Percentiles rank a stretch among this genome's conserved stretches.
phyloP scores from a whole-genome alignment of 92 coral and sea anemone species.

The Bergia sp. region DNA sequence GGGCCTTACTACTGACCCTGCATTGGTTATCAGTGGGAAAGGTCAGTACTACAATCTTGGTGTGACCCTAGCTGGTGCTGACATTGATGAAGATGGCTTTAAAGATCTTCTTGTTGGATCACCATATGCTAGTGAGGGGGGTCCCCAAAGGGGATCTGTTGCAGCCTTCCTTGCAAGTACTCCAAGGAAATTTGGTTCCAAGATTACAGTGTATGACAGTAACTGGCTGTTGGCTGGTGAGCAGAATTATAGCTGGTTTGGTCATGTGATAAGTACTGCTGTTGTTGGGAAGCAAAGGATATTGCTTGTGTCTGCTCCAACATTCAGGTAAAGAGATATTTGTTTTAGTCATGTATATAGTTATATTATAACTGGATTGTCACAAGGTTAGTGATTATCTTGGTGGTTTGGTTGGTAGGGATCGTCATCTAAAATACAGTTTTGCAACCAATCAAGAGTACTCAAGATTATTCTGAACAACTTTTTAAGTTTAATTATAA shows the following conservation, averaged over 20 bases:
- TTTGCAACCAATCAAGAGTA: too few species aligned
- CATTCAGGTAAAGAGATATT: constrained; percentile 70
- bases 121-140: constrained; percentile 91
- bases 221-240: constrained; percentile 81
- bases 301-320: constrained; percentile 82
- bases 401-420: too few species aligned
- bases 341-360: not conserved
- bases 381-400: not conserved
- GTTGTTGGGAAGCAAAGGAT: constrained; percentile 49
- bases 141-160: constrained; percentile 97
- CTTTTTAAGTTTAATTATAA: too few species aligned
- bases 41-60: constrained; percentile 95
- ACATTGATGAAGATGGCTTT: constrained; percentile 82
- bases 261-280: constrained; percentile 67
- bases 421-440: too few species aligned
- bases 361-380: too few species aligned
- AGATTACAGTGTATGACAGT: constrained; percentile 64
- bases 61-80: constrained; percentile 79
- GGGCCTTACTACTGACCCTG: constrained; percentile 64
- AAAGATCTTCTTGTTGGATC: constrained; percentile 95
- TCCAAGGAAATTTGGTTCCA: constrained; percentile 59
- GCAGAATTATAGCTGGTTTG: constrained; percentile 98
- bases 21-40: constrained; percentile 69
- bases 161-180: constrained; percentile 82
- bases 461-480: too few species aligned